A percentile compares a stretch with the other conserved stretches of the same genome.
Conservation (phyloP, 2,888 invertebrate species). For the Drosophila vallismaia region DNA sequence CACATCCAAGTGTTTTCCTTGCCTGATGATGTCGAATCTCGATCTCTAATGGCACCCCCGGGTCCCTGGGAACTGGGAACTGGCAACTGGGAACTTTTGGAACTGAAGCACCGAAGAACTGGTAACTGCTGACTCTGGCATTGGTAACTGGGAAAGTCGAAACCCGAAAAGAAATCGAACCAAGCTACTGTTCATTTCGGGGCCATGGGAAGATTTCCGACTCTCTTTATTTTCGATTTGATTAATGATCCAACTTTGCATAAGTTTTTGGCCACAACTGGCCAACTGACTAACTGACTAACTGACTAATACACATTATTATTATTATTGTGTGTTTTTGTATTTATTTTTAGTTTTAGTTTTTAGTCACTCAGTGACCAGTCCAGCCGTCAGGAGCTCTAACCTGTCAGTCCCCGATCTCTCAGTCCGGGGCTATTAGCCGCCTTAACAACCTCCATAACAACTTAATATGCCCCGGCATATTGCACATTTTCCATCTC, state of each 20-base stretch:
- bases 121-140: constrained; percentile 13
- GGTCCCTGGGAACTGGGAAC: neutral
- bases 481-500: constrained; percentile 35
- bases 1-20: constrained; percentile 41
- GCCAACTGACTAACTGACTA: neutral
- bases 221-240: constrained; percentile 36
- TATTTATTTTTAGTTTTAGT: constrained; percentile 19
- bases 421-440: constrained; percentile 54
- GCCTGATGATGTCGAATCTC: constrained; percentile 24
- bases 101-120: neutral
- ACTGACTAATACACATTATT: constrained; percentile 12
- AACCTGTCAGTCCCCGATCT: constrained; percentile 56
- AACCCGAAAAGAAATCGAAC: constrained; percentile 19
- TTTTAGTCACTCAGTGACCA: constrained; percentile 26
- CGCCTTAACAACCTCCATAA: constrained; percentile 62
- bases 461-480: constrained; percentile 39
- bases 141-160: constrained; percentile 39
- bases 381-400: constrained; percentile 71
- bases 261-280: constrained; percentile 25
- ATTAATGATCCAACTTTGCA: constrained; percentile 40
- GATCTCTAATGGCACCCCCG: constrained; percentile 2
- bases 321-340: constrained; percentile 1
- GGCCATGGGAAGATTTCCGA: constrained; percentile 64
- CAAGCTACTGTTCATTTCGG: constrained; percentile 71
- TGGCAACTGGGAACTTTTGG: neutral